Evolutionary conservation across 1,140 invertebrate species (phyloP).

Genomic region (Lethrus apterus): DNA sequence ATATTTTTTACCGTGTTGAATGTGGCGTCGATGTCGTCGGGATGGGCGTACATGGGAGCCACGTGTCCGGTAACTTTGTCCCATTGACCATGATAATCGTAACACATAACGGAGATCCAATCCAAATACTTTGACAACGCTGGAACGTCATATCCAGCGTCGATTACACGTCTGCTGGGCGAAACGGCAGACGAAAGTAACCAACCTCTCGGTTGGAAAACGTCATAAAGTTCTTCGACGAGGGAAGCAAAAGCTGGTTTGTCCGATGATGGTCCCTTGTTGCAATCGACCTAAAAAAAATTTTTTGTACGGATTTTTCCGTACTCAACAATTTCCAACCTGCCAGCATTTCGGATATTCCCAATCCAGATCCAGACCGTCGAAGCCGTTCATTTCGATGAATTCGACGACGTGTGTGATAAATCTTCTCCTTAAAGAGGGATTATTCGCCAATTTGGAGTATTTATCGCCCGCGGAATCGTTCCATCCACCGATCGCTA

Average conservation of each 20-base stretch:
- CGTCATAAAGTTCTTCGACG: slow-evolving; percentile 48
- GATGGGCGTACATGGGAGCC: slow-evolving; percentile 69
- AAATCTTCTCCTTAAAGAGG: slow-evolving; percentile 50
- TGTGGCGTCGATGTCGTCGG: slow-evolving; percentile 62
- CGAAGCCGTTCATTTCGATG: slow-evolving; percentile 57
- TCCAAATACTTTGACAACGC: slow-evolving; percentile 62
- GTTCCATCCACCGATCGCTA: slow-evolving; percentile 67
- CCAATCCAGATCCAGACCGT: slow-evolving; percentile 67
- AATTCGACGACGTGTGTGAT: slow-evolving; percentile 54
- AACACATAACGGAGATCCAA: slow-evolving; percentile 86
- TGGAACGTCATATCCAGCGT: slow-evolving; percentile 65
- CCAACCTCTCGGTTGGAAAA: slow-evolving; percentile 46
- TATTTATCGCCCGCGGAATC: slow-evolving; percentile 61
- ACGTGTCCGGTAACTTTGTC: slow-evolving; percentile 84
- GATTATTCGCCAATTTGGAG: slow-evolving; percentile 52
- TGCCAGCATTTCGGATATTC: slow-evolving; percentile 69
- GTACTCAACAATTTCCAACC: slow-evolving; percentile 50
- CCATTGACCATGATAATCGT: slow-evolving; percentile 87
- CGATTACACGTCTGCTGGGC: slow-evolving; percentile 47
- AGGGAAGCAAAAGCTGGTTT: slow-evolving; percentile 48
- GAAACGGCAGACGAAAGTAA: slow-evolving; percentile 53
- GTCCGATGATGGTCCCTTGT: slow-evolving; percentile 49
- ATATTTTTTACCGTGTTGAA: slow-evolving; percentile 71
- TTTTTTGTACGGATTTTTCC: slow-evolving; percentile 54
- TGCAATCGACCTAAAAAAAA: slow-evolving; percentile 49